phyloP scores from a whole-genome alignment of 1,140 invertebrate genomes.

The Dendroctonus valens region DNA sequence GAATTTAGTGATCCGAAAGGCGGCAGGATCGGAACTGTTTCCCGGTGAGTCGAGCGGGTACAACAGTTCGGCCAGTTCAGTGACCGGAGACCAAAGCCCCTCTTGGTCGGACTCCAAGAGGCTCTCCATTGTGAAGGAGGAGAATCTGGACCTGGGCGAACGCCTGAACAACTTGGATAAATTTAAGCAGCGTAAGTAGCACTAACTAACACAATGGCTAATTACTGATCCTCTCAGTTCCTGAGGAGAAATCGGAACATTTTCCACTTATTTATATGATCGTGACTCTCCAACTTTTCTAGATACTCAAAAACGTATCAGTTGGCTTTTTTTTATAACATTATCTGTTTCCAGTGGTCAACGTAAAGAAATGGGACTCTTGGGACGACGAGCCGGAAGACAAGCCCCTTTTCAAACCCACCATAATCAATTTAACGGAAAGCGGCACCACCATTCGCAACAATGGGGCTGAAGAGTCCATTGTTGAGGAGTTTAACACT shows the following conservation, averaged over 20 bases:
- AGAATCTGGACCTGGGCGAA: slow-evolving; percentile 56
- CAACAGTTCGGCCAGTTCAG: slow-evolving; percentile 75
- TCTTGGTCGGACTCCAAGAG: slow-evolving; percentile 61
- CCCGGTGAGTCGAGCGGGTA: slow-evolving; percentile 77
- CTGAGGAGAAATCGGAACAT: too few relatives aligned
- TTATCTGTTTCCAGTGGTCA: slow-evolving; percentile 12
- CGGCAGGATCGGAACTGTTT: slow-evolving; percentile 71
- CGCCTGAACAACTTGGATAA: slow-evolving; percentile 45
- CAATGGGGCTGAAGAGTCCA: slow-evolving; percentile 45
- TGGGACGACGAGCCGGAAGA: slow-evolving; percentile 53
- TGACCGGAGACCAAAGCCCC: slow-evolving; percentile 70
- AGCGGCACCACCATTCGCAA: slow-evolving; percentile 65
- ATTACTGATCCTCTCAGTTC: neutral
- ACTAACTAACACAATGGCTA: neutral
- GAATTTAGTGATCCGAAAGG: slow-evolving; percentile 70
- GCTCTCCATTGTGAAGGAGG: slow-evolving; percentile 67
- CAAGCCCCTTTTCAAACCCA: slow-evolving; percentile 55
- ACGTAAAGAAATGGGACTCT: slow-evolving; percentile 42
- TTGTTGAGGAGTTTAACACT: slow-evolving; percentile 37
- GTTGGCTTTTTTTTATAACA: neutral
- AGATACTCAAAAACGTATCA: neutral
- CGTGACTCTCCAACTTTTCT: neutral
- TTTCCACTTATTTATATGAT: too few relatives aligned
- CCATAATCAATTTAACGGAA: slow-evolving; percentile 67
- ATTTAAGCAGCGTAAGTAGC: slow-evolving; percentile 27